Percentiles rank a stretch among this genome's conserved stretches.
Evolutionary conservation across 2,113 vertebrate species (phyloP).

Genomic region (Centropus unirufus): DNA sequence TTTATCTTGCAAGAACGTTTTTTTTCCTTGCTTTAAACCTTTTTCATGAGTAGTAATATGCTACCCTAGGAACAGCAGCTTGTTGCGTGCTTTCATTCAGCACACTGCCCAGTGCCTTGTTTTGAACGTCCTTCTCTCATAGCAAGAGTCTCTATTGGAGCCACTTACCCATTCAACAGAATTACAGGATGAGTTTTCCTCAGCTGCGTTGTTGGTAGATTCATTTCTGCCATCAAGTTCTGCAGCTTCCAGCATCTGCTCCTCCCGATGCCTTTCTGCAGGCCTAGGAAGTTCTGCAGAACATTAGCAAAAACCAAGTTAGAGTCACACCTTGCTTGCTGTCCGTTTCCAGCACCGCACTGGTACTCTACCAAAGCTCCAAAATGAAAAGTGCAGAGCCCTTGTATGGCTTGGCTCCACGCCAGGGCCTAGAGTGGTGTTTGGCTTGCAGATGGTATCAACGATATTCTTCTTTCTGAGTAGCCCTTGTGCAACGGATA

Average conservation of each 20-base stretch:
- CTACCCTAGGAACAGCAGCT: neutral
- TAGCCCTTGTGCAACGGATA: rapidly evolving
- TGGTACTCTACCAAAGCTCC: neutral
- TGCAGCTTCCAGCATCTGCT: neutral
- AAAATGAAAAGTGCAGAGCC: neutral
- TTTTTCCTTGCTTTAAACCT: neutral
- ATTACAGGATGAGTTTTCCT: neutral
- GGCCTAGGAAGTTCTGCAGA: neutral
- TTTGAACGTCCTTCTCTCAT: neutral
- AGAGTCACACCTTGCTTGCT: neutral
- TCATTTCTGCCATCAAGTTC: neutral
- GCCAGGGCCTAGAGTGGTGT: rapidly evolving
- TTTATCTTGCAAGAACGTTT: neutral
- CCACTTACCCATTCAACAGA: constrained; percentile 54
- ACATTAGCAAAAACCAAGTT: neutral
- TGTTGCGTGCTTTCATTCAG: neutral
- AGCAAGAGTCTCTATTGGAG: neutral
- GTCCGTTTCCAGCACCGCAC: neutral
- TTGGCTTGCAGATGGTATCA: neutral
- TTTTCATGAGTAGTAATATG: neutral
- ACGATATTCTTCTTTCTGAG: neutral
- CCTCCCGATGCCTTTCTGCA: neutral
- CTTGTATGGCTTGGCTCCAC: too few species aligned
- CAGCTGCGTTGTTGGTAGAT: neutral
- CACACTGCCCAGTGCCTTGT: neutral